Conservation (phyloP, 2,797 vertebrate species). For the Sebastes cheni region DNA sequence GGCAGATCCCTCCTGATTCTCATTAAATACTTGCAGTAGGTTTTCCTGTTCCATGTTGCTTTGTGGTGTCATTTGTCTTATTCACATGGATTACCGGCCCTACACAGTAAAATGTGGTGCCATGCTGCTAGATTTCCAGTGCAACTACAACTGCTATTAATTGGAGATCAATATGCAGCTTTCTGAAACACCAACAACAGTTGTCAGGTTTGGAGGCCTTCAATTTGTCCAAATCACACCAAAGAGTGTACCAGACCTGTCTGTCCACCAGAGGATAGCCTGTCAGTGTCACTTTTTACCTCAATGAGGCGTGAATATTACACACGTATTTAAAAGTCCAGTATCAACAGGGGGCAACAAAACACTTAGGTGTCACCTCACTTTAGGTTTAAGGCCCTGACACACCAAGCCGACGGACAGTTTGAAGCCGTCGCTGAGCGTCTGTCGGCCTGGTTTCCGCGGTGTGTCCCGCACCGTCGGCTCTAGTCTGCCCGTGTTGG, state of each 20-base stretch:
- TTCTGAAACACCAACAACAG: background rate
- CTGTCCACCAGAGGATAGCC: too few species aligned
- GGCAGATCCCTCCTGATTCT: background rate
- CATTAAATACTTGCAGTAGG: background rate
- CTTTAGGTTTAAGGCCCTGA: too few species aligned
- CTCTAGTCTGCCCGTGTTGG: too few species aligned
- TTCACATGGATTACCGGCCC: background rate
- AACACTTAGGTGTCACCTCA: too few species aligned
- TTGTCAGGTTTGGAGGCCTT: background rate
- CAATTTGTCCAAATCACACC: background rate
- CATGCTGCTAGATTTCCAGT: background rate
- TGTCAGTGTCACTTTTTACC: too few species aligned
- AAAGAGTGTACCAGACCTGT: too few species aligned
- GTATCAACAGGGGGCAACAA: too few species aligned
- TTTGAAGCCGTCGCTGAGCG: accelerated
- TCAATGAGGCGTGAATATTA: too few species aligned
- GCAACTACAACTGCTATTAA: background rate
- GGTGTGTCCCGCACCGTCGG: too few species aligned
- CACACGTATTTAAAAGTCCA: too few species aligned
- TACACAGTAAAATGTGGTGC: background rate
- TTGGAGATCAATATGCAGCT: background rate
- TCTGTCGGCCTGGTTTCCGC: accelerated
- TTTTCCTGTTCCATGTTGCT: background rate
- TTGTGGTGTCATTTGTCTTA: background rate
- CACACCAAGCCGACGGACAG: too few species aligned